Conservation (phyloP, 2,888 invertebrate genomes). For the Agrotis segetum region DNA sequence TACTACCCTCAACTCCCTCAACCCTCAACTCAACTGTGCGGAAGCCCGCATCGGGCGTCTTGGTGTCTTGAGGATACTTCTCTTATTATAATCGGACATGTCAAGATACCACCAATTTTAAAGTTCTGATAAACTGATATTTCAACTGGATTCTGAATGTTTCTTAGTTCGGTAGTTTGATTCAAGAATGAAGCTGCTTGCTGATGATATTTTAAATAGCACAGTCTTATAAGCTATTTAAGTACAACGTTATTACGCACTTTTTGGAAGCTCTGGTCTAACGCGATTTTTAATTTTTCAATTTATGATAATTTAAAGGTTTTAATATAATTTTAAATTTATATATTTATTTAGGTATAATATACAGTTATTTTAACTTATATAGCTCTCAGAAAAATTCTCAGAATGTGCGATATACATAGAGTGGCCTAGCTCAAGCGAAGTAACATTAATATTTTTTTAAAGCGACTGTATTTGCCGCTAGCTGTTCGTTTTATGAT, state of each 20-base stretch:
- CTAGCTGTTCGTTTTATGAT: conserved; percentile 10
- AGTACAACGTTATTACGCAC: neutral
- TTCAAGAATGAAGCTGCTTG: neutral
- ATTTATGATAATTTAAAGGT: too few relatives aligned
- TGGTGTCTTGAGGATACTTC: neutral
- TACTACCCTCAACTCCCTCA: too few relatives aligned
- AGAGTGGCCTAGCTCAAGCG: neutral
- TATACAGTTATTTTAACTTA: neutral
- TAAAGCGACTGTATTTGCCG: conserved; percentile 18
- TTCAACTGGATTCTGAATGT: neutral
- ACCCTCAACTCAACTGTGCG: too few relatives aligned
- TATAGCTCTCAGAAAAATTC: neutral
- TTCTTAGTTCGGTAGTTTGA: neutral
- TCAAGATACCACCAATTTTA: neutral
- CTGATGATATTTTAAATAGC: neutral
- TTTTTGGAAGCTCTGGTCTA: neutral
- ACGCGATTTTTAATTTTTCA: neutral
- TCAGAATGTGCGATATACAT: neutral
- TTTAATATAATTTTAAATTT: too few relatives aligned
- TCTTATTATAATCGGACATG: neutral
- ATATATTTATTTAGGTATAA: too few relatives aligned
- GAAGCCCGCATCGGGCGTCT: too few relatives aligned
- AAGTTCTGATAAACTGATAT: neutral
- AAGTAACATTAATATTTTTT: neutral
- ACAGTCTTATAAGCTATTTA: neutral